These are phyloP conservation scores for Pseudomugil gertrudae DNA, from an alignment of 2,797 vertebrate genomes.

Conservation along the genomic window DNA sequence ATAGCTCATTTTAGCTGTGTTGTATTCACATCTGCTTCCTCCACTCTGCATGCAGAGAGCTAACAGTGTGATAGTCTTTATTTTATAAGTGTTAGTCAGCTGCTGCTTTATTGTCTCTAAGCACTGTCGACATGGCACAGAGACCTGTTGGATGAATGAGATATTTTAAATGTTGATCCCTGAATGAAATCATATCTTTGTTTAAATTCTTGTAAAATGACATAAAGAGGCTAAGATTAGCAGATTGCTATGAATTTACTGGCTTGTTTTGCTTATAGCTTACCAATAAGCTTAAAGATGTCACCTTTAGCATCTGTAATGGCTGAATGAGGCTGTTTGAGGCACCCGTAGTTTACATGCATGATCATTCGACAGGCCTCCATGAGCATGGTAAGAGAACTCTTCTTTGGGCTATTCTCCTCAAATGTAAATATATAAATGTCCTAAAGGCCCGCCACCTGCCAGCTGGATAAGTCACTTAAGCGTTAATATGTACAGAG, in stretches of 20 bases:
- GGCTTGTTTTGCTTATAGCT: neutral
- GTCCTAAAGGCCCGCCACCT: neutral
- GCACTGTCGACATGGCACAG: conserved; percentile 54
- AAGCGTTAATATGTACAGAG: neutral
- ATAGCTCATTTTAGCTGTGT: conserved; percentile 44
- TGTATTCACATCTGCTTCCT: neutral
- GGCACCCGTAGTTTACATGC: neutral
- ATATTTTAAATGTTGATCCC: neutral
- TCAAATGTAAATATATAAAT: too few relatives aligned
- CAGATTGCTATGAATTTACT: neutral
- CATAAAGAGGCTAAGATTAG: neutral
- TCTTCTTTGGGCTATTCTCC: neutral
- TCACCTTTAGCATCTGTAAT: neutral
- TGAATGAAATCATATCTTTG: neutral
- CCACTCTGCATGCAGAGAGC: neutral
- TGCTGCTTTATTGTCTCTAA: conserved; percentile 29
- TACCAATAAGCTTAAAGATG: neutral
- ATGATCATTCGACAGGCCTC: neutral
- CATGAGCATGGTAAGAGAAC: too few relatives aligned
- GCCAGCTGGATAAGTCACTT: neutral
- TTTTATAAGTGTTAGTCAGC: conserved; percentile 30
- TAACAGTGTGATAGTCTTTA: neutral
- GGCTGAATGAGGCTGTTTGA: neutral
- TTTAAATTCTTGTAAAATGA: neutral
- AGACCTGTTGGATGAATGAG: conserved; percentile 27